Evolutionary conservation across 2,888 invertebrate species (phyloP), one percentile per base, ranked within the genome.

Genomic region (Rapana venosa): DNA sequence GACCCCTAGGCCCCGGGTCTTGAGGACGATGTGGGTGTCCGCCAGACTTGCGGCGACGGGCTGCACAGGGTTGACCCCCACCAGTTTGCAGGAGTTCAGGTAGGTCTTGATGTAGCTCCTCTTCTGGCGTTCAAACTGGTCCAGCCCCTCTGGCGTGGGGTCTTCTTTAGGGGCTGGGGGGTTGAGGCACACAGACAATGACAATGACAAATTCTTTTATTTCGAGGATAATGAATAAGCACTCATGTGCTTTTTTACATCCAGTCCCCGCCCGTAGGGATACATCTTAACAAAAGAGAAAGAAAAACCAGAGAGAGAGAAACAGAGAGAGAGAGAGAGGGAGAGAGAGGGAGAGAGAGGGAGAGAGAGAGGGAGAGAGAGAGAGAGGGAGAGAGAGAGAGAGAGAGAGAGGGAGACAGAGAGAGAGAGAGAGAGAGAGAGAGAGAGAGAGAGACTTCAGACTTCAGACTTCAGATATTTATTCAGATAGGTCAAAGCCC

Each of bases 1-100:
- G 11, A 93, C 93, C 0, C 94, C 95, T 4, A 94, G 91, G 6
- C 93, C 92, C 70, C 93, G 93, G 83, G 93, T 93, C 84, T 93
- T 93, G 92, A 94, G 93, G 1, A 91, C 90, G 22, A 94, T 89
- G 47, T 92, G 89, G 13, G 89, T 89, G 79, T 92, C 92, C 30
- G 92, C 90, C 36, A 94, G 90, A 47, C 93, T 93, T 66, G 91
- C 91, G 35, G 90, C 90, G 32, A 94, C 84, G 58, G 91, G 93
- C 36, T 91, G 91, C 5, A 93, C 93, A 1, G 94, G 94, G 15
- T 87, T 92, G 0, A 93, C 89, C 17, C 94, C 93, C 36, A 93
- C 58, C 58, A 90, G 81, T 87, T 91, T 92, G 91, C 94, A 94
- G 4, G 94, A 91, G 15, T 91, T 88, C 0, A 93, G 58, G 90